A percentile compares a stretch with the other conserved stretches of the same genome.
These are phyloP conservation scores for Lophius piscatorius DNA, from an alignment of 2,113 vertebrate genomes.

Conservation along the genomic window DNA sequence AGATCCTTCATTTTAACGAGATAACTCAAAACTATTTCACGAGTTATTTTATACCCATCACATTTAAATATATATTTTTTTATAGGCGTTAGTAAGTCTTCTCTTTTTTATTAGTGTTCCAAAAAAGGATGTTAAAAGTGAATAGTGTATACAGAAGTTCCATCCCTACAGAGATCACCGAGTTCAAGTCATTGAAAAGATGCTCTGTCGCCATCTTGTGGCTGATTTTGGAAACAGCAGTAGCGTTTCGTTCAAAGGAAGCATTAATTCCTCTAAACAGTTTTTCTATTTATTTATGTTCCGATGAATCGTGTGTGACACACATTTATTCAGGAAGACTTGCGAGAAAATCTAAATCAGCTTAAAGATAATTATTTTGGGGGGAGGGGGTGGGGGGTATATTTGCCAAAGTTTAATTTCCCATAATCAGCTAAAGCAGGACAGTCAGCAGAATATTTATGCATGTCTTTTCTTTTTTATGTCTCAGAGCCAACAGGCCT, in stretches of 20 bases:
- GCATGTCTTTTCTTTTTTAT: slow-evolving; percentile 10
- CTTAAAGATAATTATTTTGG: too few relatives aligned
- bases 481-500: slow-evolving; percentile 85
- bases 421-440: neutral
- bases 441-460: neutral
- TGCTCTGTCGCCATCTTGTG: slow-evolving; percentile 63
- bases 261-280: neutral
- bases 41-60: too few relatives aligned
- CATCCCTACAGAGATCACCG: slow-evolving; percentile 11
- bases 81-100: too few relatives aligned
- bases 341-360: neutral
- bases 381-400: too few relatives aligned
- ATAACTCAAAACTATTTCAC: too few relatives aligned
- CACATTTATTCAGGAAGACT: neutral
- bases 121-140: too few relatives aligned
- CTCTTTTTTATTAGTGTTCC: too few relatives aligned
- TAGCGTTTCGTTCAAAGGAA: neutral
- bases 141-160: too few relatives aligned
- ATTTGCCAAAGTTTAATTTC: too few relatives aligned
- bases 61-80: too few relatives aligned
- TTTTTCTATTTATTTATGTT: neutral
- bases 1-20: too few relatives aligned
- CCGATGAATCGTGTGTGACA: neutral
- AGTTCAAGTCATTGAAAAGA: too few relatives aligned
- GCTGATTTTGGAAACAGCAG: slow-evolving; percentile 34